A percentile compares a stretch with the other conserved stretches of the same genome.
Evolutionary conservation across 2,797 vertebrate genomes (phyloP).

Genomic region (Liasis olivaceus): DNA sequence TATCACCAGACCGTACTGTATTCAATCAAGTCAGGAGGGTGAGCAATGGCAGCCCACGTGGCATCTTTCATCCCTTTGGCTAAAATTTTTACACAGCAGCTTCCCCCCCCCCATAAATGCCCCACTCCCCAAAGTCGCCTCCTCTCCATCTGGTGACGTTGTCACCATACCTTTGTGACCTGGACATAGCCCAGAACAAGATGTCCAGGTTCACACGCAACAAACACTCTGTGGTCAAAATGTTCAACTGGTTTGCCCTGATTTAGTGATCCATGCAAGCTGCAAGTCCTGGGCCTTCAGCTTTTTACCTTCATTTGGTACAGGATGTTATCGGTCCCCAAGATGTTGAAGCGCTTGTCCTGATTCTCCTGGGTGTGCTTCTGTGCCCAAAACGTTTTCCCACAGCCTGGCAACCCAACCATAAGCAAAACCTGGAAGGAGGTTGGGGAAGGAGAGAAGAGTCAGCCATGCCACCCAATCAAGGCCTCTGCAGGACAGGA

Average conservation of each 20-base stretch:
- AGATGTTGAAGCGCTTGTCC: conserved; percentile 81
- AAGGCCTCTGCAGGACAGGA: neutral
- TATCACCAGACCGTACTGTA: neutral
- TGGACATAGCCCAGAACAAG: neutral
- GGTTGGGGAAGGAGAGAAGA: neutral
- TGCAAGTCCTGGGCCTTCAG: neutral
- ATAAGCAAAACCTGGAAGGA: conserved; percentile 84
- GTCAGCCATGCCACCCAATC: neutral
- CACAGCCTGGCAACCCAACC: conserved; percentile 89
- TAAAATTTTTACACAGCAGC: too few species aligned
- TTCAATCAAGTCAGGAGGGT: neutral
- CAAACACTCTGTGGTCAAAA: neutral
- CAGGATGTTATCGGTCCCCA: conserved; percentile 84
- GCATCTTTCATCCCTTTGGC: neutral
- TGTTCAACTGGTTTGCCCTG: too few species aligned
- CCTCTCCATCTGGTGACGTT: too few species aligned
- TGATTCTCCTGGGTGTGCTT: conserved; percentile 79
- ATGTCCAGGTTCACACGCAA: neutral
- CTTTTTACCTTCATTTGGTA: conserved; percentile 82
- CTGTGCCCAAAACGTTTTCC: conserved; percentile 88
- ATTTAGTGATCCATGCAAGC: too few species aligned
- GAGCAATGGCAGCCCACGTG: neutral
- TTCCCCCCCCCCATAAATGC: too few species aligned
- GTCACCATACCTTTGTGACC: too few species aligned
- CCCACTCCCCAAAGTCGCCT: too few species aligned